These are phyloP conservation scores for Anoplolepis gracilipes DNA, from an alignment of 1,140 invertebrate species.

Conservation along the genomic window DNA sequence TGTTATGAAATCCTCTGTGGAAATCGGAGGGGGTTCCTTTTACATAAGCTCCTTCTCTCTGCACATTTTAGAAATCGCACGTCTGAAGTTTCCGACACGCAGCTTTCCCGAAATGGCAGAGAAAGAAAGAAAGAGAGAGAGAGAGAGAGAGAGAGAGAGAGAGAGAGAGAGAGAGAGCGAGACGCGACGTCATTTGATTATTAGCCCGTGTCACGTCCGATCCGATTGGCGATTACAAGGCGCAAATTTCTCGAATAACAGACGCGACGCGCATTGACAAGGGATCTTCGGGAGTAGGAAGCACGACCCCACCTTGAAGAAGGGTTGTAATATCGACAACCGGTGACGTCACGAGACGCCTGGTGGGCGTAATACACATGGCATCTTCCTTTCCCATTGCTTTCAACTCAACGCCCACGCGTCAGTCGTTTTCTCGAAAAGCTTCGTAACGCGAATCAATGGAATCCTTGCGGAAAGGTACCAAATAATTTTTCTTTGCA, in stretches of 20 bases:
- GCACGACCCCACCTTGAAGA: not conserved
- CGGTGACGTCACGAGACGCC: slow-evolving; percentile 61
- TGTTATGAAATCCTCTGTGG: slow-evolving; percentile 18
- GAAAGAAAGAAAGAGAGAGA: slow-evolving; percentile 64
- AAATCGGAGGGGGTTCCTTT: not conserved
- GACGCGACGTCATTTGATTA: slow-evolving; percentile 45
- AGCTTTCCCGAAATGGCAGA: slow-evolving; percentile 51
- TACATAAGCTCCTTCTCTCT: slow-evolving; percentile 10
- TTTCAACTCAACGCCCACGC: slow-evolving; percentile 8
- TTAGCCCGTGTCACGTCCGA: slow-evolving; percentile 1
- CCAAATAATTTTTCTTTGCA: slow-evolving; percentile 1
- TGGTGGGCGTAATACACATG: slow-evolving; percentile 39
- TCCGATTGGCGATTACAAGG: slow-evolving; percentile 5
- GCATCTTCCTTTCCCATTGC: not conserved
- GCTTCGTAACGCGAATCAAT: slow-evolving; percentile 13
- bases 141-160: not conserved
- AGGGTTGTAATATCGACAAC: slow-evolving; percentile 33
- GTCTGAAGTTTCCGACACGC: slow-evolving; percentile 24
- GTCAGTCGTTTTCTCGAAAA: not conserved
- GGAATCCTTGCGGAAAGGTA: not conserved
- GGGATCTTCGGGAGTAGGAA: not conserved
- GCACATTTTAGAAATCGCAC: slow-evolving; percentile 56
- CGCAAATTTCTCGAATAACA: slow-evolving; percentile 10
- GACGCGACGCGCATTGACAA: not conserved
- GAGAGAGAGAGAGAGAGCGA: slow-evolving; percentile 36